Evolutionary conservation across 2,888 invertebrate genomes (phyloP).

Genomic region (Gari tellinella): DNA sequence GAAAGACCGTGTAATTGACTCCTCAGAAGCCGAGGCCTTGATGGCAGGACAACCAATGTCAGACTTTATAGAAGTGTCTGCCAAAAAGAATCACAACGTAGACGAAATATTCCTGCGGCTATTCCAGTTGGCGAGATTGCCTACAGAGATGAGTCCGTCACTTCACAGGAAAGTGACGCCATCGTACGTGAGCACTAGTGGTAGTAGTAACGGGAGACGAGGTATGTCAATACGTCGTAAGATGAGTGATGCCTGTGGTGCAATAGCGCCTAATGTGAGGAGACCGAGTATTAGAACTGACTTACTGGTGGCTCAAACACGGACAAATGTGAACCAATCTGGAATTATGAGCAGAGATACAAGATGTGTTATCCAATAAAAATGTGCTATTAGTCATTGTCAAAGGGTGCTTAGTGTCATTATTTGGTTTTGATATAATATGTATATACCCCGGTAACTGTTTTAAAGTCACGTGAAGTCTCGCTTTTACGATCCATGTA

Average conservation of each 20-base stretch:
- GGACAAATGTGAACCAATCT: constrained; percentile 60
- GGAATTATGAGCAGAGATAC: constrained; percentile 51
- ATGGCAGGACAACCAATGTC: constrained; percentile 92
- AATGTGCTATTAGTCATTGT: too few species aligned
- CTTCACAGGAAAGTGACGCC: constrained; percentile 92
- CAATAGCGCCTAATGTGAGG: constrained; percentile 94
- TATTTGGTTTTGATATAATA: too few species aligned
- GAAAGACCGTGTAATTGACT: constrained; percentile 89
- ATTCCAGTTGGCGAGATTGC: constrained; percentile 92
- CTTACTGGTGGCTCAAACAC: constrained; percentile 93
- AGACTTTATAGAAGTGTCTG: constrained; percentile 93
- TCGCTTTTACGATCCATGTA: too few species aligned
- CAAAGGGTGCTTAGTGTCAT: too few species aligned
- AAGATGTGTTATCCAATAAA: constrained; percentile 69
- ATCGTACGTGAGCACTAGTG: constrained; percentile 71
- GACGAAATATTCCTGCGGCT: constrained; percentile 94
- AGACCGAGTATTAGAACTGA: constrained; percentile 95
- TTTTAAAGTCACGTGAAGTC: too few species aligned
- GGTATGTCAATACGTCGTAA: constrained; percentile 92
- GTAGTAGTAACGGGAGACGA: constrained; percentile 58
- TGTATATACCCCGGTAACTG: too few species aligned
- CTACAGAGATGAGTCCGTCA: constrained; percentile 93
- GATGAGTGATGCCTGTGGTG: constrained; percentile 94
- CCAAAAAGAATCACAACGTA: constrained; percentile 91
- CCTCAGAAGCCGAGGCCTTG: constrained; percentile 91